These are phyloP conservation scores for Sebastes aleutianus DNA, from an alignment of 2,797 vertebrate genomes.

Conservation along the genomic window DNA sequence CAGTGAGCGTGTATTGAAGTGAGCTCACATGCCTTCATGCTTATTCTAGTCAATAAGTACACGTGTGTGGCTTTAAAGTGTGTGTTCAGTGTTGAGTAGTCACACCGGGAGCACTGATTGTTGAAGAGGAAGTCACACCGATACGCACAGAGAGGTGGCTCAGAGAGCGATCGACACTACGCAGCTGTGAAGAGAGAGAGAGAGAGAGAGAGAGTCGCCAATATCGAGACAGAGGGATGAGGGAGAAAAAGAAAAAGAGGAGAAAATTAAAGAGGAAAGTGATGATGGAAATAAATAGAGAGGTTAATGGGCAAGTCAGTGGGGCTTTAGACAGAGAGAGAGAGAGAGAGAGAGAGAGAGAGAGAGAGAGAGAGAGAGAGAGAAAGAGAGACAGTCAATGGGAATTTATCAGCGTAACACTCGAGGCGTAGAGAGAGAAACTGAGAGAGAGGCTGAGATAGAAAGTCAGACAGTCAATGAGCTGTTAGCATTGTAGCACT, in stretches of 20 bases:
- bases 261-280: not conserved
- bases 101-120: conserved; percentile 18
- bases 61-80: not conserved
- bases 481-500: conserved; percentile 9
- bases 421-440: conserved; percentile 13
- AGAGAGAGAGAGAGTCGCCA: not conserved
- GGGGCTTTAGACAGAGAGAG: not conserved
- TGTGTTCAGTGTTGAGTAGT: conserved; percentile 6
- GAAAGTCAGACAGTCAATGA: conserved; percentile 9
- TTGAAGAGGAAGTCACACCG: conserved; percentile 14
- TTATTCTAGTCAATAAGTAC: not conserved
- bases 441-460: not conserved
- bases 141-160: conserved; percentile 1
- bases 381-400: not conserved
- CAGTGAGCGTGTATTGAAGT: not conserved
- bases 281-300: not conserved
- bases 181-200: not conserved
- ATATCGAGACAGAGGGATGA: not conserved
- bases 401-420: conserved; percentile 8
- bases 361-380: not conserved
- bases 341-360: not conserved
- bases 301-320: conserved; percentile 6
- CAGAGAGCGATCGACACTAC: not conserved
- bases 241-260: not conserved
- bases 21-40: not conserved